Evolutionary conservation across 35 echinoderm and acorn worm species (phyloP), one percentile per base, ranked within the genome.

Genomic region (Strongylocentrotus purpuratus): DNA sequence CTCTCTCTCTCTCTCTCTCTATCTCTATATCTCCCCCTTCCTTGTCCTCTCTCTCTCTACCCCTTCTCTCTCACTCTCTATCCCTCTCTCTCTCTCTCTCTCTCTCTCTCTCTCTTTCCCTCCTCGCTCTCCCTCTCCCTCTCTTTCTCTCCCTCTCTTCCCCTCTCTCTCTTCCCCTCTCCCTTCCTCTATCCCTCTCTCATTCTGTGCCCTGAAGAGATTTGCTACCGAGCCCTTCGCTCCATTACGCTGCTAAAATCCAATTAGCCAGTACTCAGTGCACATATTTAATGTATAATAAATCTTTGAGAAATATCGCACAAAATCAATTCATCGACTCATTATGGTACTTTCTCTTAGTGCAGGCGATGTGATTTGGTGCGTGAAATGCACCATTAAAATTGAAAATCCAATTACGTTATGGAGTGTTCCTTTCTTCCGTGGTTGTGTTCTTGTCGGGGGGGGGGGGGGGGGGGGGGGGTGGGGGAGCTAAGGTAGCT

Each of bases 261-360:
- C 87, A 88, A 88, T 88, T 88, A 88, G 87, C 87, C 45, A 7
- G 32, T 88, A 46, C 87, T 88, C 87, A 88, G 87, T 20, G 87
- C 87, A 88, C 87, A 88, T 88, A 88, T 88, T 88, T 88, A 88
- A 88, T 88, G 87, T 88, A 88, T 88, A 88, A 88, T 88, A 88
- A 88, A 88, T 88, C 87, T 46, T 70, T 70, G 61, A 70, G 61
- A 70, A 46, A 88, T 41, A 88, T 88, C 45, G 87, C 28, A 88
- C 87, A 88, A 88, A 88, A 88, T 88, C 87, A 88, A 88, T 88
- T 88, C 87, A 88, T 88, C 33, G 87, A 88, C 87, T 88, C 87
- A 88, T 88, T 88, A 88, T 22, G 32, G 45, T 46, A 88, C 45
- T 88, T 88, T 88, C 87, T 88, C 87, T 46, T 41, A 88, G 32